These are phyloP conservation scores for Scalopus aquaticus DNA, from an alignment of 2,113 vertebrate genomes.

Conservation along the genomic window DNA sequence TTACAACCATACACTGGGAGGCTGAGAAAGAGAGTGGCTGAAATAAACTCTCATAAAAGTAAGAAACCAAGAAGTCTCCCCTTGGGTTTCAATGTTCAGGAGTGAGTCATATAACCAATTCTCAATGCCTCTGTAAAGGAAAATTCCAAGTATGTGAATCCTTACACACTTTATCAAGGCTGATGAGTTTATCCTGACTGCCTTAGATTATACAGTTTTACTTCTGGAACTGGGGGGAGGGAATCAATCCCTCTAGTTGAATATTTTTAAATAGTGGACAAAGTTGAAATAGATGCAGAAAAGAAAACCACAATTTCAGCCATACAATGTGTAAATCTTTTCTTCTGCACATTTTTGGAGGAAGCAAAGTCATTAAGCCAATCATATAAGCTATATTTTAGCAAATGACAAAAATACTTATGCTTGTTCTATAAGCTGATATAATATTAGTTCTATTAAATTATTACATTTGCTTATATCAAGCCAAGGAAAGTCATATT, in stretches of 20 bases:
- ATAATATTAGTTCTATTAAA: slow-evolving; percentile 44
- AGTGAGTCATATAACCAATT: not conserved
- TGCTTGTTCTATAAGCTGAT: slow-evolving; percentile 29
- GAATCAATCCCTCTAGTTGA: not conserved
- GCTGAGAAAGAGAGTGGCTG: not conserved
- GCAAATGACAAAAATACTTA: slow-evolving; percentile 37
- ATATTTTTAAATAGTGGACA: not conserved
- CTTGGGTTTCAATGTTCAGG: not conserved
- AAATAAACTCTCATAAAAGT: not conserved
- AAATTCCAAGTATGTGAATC: not conserved
- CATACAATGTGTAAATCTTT: not conserved
- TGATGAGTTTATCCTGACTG: not conserved
- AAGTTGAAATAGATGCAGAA: too few relatives aligned
- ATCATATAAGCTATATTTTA: not conserved
- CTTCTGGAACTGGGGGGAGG: not conserved
- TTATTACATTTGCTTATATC: slow-evolving; percentile 33
- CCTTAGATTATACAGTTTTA: not conserved
- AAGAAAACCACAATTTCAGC: not conserved
- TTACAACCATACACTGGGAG: not conserved
- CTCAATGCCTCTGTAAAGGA: not conserved
- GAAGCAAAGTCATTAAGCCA: not conserved
- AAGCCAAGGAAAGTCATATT: not conserved
- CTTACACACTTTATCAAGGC: not conserved
- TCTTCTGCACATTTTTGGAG: not conserved
- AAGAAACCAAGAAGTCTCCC: not conserved